Evolutionary conservation across 1,140 invertebrate species (phyloP).

Genomic region (Heterodera carotae): DNA sequence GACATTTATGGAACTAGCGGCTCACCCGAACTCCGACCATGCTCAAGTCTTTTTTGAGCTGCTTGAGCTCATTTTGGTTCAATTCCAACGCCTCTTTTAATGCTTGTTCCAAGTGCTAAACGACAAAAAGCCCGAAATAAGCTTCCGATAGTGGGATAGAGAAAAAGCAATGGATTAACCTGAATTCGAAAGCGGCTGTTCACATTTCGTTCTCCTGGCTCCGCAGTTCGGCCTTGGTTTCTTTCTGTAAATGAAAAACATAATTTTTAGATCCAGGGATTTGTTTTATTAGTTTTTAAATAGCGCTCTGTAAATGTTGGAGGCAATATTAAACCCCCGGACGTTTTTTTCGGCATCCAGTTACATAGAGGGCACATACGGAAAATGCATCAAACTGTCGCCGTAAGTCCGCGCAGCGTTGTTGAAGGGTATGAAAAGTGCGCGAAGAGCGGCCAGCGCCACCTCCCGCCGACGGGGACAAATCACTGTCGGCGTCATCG

Average conservation of each 20-base stretch:
- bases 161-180: too few species aligned
- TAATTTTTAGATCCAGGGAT: too few species aligned
- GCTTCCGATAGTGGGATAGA: too few species aligned
- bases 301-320: too few species aligned
- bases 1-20: too few species aligned
- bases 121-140: too few species aligned
- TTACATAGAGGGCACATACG: too few species aligned
- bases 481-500: too few species aligned
- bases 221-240: constrained; percentile 43
- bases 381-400: constrained; percentile 39
- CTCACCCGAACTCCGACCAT: constrained; percentile 40
- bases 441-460: constrained; percentile 11
- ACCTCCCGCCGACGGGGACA: constrained; percentile 12
- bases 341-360: too few species aligned
- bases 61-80: constrained; percentile 55
- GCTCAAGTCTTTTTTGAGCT: constrained; percentile 54
- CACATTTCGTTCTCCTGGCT: constrained; percentile 46
- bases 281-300: too few species aligned
- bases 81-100: constrained; percentile 56
- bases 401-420: constrained; percentile 32
- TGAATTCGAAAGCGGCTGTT: constrained; percentile 50
- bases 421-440: constrained; percentile 10
- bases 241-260: constrained; percentile 45
- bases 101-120: constrained; percentile 52
- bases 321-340: too few species aligned